Evolutionary conservation across 2,113 vertebrate species (phyloP).

Genomic region (Solenodon paradoxus): DNA sequence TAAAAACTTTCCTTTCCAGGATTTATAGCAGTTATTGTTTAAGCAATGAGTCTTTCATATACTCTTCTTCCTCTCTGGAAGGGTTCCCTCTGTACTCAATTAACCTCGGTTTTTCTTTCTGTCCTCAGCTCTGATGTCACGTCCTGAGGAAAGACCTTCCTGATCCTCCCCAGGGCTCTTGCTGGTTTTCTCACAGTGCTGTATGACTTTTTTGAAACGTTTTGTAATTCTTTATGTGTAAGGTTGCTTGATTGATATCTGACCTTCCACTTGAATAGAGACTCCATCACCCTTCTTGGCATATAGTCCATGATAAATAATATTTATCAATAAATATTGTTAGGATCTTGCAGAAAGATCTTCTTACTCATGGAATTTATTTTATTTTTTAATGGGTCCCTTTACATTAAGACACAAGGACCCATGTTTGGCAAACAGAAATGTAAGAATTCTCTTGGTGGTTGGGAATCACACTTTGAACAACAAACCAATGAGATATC

Average conservation of each 20-base stretch:
- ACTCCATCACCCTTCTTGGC: background rate
- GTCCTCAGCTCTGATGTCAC: background rate
- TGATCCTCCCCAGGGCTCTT: background rate
- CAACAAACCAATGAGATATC: background rate
- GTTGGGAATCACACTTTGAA: background rate
- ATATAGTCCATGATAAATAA: background rate
- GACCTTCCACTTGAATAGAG: background rate
- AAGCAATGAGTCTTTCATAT: background rate
- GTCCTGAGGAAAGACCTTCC: background rate
- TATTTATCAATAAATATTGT: too few relatives aligned
- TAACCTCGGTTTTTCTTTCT: background rate
- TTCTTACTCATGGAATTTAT: background rate
- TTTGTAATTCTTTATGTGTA: background rate
- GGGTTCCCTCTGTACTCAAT: background rate
- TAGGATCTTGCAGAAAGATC: background rate
- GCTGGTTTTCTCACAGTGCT: too few relatives aligned
- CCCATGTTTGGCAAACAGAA: background rate
- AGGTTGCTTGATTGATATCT: background rate
- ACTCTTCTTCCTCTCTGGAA: background rate
- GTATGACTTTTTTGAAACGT: background rate
- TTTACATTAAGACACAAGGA: background rate
- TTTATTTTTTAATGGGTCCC: background rate
- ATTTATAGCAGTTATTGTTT: slow-evolving; percentile 15
- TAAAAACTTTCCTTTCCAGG: background rate
- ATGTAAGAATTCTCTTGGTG: background rate